A percentile compares a stretch with the other conserved stretches of the same genome.
These are phyloP conservation scores for Ligdia adustata DNA, from an alignment of 2,888 invertebrate genomes.

Conservation along the genomic window DNA sequence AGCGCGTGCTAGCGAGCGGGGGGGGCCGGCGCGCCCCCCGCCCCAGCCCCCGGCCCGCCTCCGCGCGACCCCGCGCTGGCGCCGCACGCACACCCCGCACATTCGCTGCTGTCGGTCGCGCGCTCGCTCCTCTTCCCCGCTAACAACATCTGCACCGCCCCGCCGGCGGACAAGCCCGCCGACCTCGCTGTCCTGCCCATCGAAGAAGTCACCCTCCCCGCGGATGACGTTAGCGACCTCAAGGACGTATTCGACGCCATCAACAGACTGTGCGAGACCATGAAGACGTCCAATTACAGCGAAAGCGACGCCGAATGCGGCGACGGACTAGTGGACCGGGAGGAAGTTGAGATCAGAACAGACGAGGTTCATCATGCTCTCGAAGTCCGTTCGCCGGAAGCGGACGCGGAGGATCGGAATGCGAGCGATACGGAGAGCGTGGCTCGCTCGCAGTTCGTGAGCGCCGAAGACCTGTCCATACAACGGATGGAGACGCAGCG, in stretches of 20 bases:
- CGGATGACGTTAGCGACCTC: conserved; percentile 69
- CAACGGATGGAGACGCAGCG: conserved; percentile 28
- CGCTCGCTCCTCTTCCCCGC: conserved; percentile 68
- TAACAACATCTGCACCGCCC: conserved; percentile 47
- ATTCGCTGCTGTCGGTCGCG: conserved; percentile 57
- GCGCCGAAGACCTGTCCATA: conserved; percentile 53
- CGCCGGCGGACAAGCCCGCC: conserved; percentile 19
- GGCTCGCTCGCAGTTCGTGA: conserved; percentile 38
- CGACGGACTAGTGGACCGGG: conserved; percentile 30
- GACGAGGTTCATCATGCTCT: conserved; percentile 2
- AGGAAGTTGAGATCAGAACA: conserved; percentile 29
- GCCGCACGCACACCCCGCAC: conserved; percentile 45
- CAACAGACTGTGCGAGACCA: conserved; percentile 75
- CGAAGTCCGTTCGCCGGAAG: conserved; percentile 1
- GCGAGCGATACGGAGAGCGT: conserved; percentile 32
- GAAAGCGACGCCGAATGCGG: conserved; percentile 34
- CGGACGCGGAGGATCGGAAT: neutral
- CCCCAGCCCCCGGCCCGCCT: conserved; percentile 22
- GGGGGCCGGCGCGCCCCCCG: conserved; percentile 59
- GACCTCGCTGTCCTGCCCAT: conserved; percentile 51
- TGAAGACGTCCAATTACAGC: conserved; percentile 69
- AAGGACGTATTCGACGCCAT: conserved; percentile 79
- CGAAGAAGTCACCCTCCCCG: conserved; percentile 56
- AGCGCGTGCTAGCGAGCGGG: conserved; percentile 80
- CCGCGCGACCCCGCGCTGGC: conserved; percentile 61